Percentiles rank a stretch among this genome's conserved stretches.
phyloP scores from a whole-genome alignment of 2,888 invertebrate genomes.

The Ellobium chinense region DNA sequence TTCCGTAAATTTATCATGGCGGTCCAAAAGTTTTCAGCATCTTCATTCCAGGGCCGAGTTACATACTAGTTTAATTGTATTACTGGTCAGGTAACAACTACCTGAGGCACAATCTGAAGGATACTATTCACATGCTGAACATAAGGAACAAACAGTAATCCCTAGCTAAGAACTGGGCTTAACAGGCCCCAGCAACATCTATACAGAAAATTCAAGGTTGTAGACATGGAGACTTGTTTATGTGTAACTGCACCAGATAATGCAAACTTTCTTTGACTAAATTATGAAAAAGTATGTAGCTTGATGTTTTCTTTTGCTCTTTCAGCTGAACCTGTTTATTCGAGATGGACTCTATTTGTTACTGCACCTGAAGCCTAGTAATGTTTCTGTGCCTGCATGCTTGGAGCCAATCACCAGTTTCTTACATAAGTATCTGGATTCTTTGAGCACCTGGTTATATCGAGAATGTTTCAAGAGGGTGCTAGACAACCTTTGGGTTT shows the following conservation, averaged over 20 bases:
- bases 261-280: background rate
- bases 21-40: too few species aligned
- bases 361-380: slow-evolving; percentile 54
- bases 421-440: slow-evolving; percentile 62
- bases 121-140: too few species aligned
- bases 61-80: too few species aligned
- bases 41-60: too few species aligned
- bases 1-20: too few species aligned
- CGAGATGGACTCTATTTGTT: slow-evolving; percentile 64
- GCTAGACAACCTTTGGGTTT: slow-evolving; percentile 68
- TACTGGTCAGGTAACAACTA: too few species aligned
- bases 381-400: slow-evolving; percentile 55
- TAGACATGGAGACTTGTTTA: too few species aligned
- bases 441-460: slow-evolving; percentile 67
- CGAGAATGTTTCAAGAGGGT: slow-evolving; percentile 60
- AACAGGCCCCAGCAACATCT: too few species aligned
- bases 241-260: background rate
- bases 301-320: slow-evolving; percentile 4
- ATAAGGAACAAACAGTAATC: too few species aligned
- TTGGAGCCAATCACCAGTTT: slow-evolving; percentile 67
- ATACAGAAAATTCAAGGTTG: too few species aligned
- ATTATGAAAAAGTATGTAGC: background rate
- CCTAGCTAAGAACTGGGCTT: too few species aligned
- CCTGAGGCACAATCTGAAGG: too few species aligned
- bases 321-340: slow-evolving; percentile 70